These are phyloP conservation scores for Jacana jacana DNA, from an alignment of 2,113 vertebrate species.

Conservation along the genomic window DNA sequence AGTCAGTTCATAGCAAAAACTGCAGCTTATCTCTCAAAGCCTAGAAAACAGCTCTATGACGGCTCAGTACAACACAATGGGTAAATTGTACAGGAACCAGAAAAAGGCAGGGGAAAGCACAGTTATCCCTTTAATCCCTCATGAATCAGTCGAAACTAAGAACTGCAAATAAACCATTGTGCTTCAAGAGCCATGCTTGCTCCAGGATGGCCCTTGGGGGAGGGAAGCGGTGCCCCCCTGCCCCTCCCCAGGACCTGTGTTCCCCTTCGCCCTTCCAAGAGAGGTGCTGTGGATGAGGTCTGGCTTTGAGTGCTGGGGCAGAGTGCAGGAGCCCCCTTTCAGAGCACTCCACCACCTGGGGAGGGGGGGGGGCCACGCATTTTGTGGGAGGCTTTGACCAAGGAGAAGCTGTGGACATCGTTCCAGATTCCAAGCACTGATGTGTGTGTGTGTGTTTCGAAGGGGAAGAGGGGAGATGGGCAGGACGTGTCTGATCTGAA, in stretches of 20 bases:
- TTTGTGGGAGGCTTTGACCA: neutral
- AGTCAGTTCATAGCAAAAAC: constrained; percentile 48
- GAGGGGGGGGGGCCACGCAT: neutral
- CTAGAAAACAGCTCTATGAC: constrained; percentile 27
- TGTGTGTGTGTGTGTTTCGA: neutral
- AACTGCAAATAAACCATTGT: constrained; percentile 43
- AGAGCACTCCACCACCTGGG: neutral
- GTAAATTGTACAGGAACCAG: neutral
- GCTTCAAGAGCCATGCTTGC: constrained; percentile 39
- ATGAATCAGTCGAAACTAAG: neutral
- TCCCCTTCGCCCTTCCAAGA: neutral
- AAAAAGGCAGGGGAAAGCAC: neutral
- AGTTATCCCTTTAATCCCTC: neutral
- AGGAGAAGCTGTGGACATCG: neutral
- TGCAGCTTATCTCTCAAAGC: constrained; percentile 47
- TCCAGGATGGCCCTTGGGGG: neutral
- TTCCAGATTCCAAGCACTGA: neutral
- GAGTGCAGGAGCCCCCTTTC: neutral
- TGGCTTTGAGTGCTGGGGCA: neutral
- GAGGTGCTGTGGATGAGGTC: neutral
- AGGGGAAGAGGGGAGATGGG: neutral
- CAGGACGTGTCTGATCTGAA: neutral
- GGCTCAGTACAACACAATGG: constrained; percentile 7
- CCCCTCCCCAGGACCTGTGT: neutral
- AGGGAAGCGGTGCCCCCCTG: neutral